Evolutionary conservation across 37 sponge, comb jelly and placozoan species (phyloP), one percentile per base, ranked within the genome.

Genomic region (Chondrosia reniformis): DNA sequence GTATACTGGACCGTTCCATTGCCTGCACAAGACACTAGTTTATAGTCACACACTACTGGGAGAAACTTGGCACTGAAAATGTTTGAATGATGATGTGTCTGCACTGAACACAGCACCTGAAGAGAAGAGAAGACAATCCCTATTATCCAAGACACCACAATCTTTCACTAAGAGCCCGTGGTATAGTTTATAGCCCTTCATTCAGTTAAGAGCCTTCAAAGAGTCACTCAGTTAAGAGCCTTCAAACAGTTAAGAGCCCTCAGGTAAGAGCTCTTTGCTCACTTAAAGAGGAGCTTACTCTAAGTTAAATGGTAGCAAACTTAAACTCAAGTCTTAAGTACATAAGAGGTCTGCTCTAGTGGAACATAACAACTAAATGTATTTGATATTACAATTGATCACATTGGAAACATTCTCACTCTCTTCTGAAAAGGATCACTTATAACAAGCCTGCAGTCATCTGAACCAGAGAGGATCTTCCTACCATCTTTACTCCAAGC

Each of bases 41-140:
- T 59, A 27, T 55, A 76, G 74, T 89, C 86, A 31, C 71, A 40
- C n/a, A 58, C 12, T 12, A 27, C 15, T 0, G 95, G 91, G 13
- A 94, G 85, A 38, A 94, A 94, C 55, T 87, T 91, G 57, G 95
- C 95, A 59, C 84, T 77, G 84, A 94, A 94, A 43, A 94, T 94
- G 57, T 94, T 94, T 33, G 95, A 78, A 1, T 52, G 84, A 75
- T 94, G 95, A 22, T 69, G 55, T 0, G 95, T 81, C 25, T 72
- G 83, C 25, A 87, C 33, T 1, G 82, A 71, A n/a, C 69, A 63
- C 0, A 82, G 76, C 5, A 83, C 7, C 85, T 84, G 44, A 32
- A 71, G 59, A 1, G 8, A 58, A 36, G 6, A 36, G 27, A 28
- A 22, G 25, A 31, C 28, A 5, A 3, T 19, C n/a, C n/a, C 13